Evolutionary conservation across 1,140 invertebrate species (phyloP), one percentile per base, ranked within the genome.

Genomic region (Zaprionus kolodkinae): DNA sequence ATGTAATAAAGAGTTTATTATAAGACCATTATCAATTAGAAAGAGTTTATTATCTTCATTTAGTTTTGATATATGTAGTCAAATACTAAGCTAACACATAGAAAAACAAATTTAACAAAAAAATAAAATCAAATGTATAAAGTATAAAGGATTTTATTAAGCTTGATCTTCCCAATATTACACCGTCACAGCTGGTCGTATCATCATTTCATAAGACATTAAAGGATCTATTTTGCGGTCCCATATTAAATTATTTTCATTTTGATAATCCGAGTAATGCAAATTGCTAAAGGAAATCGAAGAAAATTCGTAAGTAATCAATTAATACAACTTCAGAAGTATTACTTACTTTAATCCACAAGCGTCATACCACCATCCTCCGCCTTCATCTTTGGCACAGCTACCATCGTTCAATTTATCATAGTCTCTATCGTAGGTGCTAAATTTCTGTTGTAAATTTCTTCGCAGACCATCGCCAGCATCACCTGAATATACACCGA

Each of bases 11-110:
- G 67, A 72, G 40, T 67, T 71, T 52, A 36, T 38, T 12, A 55
- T 76, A 79, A 77, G 74, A 33, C 15, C 40, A 54, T 66, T 60
- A 75, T 54, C 76, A 76, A 60, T 65, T 79, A 79, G 62, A 52
- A 59, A 45, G 48, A 73, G 55, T 75, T 79, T 40, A 82, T 66
- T 76, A 62, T 67, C 48, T 60, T 79, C n/a, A 66, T 56, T 87
- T 74, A 54, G 56, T 57, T 81, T 72, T 61, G 30, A 70, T 64
- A n/a, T 40, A 48, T 21, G 27, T 30, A 21, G 76, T 69, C 15
- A 59, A 56, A 36, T 74, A 54, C 60, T 60, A 76, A 80, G 69
- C 69, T 78, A 50, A 50, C 7, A 50, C 5, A 7, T 50, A 50
- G 45, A 21, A 50, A 52, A 85, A 65, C 64, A 68, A 62, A 80